Base-by-base conservation (phyloP, 2,113 vertebrate genomes). In the Sinocyclocheilus anophthalmus region DNA sequence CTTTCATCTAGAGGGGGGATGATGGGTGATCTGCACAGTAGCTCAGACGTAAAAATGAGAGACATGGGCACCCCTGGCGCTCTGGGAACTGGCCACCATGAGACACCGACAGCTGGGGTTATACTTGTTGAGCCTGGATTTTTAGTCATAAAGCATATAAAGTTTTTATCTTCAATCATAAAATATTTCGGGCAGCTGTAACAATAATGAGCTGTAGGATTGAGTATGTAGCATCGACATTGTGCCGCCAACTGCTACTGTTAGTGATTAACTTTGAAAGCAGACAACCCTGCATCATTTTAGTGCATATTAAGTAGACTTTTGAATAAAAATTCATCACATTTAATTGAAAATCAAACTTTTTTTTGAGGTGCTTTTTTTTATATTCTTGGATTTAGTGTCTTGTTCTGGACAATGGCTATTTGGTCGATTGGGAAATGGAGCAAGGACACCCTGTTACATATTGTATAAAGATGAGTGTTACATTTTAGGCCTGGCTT, bases 21-120 rank as follows among this genome's bases (percentile, higher is more conserved):
- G 81, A 84, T 37, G 65, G 73, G 61, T 53, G 50, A 55, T 61
- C 76, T 76, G 33, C 84, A 85, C 76, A 85, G 76, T 85, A 45
- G 84, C 50, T 59, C 76, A 57, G 33, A 50, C 5, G 22, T 81
- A 48, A 85, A 65, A 45, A 50, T 77, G 59, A 65, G 55, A 65
- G 76, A 55, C 39, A 26, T 50, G 42, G 57, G 73, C 37, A 61
- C 53, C 33, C 65, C 22, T 70, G 48, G 12, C 26, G 75, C 73
- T 82, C 30, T 76, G 55, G 75, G 76, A 86, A 70, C 5, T 14
- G 59, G 13, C 73, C 55, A 85, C 77, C 75, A 39, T 84, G 18
- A 37, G 72, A 48, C 63, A 73, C 45, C n/a, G 50, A 85, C 86
- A 90, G 76, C 69, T 90, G 80, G 48, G 33, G 37, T 65, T 82